Base-by-base conservation (phyloP, 2,888 invertebrate genomes). In the Diachrysia chrysitis region DNA sequence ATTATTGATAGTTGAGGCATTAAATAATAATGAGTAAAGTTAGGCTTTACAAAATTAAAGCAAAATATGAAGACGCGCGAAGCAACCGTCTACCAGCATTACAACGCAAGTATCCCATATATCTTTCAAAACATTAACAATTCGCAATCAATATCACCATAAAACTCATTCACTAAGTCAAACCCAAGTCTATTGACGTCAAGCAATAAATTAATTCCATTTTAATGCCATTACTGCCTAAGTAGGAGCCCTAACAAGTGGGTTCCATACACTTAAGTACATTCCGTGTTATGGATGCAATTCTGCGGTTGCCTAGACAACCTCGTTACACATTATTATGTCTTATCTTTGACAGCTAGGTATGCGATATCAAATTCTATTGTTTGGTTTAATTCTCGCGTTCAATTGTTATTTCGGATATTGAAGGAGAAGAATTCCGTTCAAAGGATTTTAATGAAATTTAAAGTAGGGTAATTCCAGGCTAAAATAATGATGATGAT, bases 261-360 rank as follows among this genome's bases (percentile, higher is more conserved):
- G 19, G 9, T 63, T 55, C 25, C 51, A 68, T 61, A 35, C 51
- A 66, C 57, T 67, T 65, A 64, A 78, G 70, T 66, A 67, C 58
- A 58, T 58, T 64, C 57, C 56, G 19, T 58, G 67, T 68, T 69
- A 59, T 66, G 55, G 58, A 55, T 64, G 71, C 71, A 71, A 64
- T 70, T 71, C 51, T 57, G 66, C 61, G 64, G 69, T 71, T 72
- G 58, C 58, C 58, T 67, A 72, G 76, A 72, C 68, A 66, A 63
- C 65, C 72, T 74, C 72, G 80, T 80, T 82, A 78, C 60, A 70
- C 69, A 57, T 71, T 59, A 79, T 81, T 79, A 78, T 69, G 66
- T 58, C 66, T 74, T 75, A 84, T 79, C 79, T 58, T 37, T 37
- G 71, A 67, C 70, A 65, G 66, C 57, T 71, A 73, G 66, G 58